These are phyloP conservation scores for Molanna angustata DNA, from an alignment of 2,888 invertebrate genomes.

Conservation along the genomic window DNA sequence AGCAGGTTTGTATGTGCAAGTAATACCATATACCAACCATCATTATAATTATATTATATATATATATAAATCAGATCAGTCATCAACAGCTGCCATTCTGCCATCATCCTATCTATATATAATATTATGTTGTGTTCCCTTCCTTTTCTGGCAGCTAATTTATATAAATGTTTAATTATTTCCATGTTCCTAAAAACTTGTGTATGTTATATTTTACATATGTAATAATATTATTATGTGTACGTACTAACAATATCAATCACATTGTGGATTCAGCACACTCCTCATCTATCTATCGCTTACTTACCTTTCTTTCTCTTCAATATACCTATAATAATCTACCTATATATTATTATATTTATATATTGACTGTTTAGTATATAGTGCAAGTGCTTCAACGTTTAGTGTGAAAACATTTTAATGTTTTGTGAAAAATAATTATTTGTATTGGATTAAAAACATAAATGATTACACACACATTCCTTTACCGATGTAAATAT, in stretches of 20 bases:
- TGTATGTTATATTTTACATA: neutral
- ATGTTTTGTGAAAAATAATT: slow-evolving; percentile 10
- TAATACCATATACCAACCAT: slow-evolving; percentile 1
- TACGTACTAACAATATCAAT: neutral
- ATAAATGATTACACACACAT: neutral
- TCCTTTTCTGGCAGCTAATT: slow-evolving; percentile 4
- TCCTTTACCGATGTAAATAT: slow-evolving; percentile 4
- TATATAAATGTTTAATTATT: neutral
- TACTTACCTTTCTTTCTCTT: slow-evolving; percentile 13
- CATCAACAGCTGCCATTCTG: slow-evolving; percentile 6
- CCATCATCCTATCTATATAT: too few relatives aligned
- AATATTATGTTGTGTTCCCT: slow-evolving; percentile 1
- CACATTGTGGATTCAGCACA: too few relatives aligned
- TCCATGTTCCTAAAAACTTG: neutral
- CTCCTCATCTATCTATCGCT: slow-evolving; percentile 14
- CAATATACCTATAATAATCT: too few relatives aligned
- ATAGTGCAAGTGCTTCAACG: slow-evolving; percentile 17
- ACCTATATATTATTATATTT: too few relatives aligned
- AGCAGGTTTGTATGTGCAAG: slow-evolving; percentile 25
- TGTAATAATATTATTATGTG: too few relatives aligned
- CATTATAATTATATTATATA: neutral
- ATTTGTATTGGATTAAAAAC: neutral
- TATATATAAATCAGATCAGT: neutral
- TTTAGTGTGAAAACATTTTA: too few relatives aligned
- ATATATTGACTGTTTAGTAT: slow-evolving; percentile 10